Evolutionary conservation across 2,797 vertebrate genomes (phyloP).

Genomic region (Catostomus latipinnis): DNA sequence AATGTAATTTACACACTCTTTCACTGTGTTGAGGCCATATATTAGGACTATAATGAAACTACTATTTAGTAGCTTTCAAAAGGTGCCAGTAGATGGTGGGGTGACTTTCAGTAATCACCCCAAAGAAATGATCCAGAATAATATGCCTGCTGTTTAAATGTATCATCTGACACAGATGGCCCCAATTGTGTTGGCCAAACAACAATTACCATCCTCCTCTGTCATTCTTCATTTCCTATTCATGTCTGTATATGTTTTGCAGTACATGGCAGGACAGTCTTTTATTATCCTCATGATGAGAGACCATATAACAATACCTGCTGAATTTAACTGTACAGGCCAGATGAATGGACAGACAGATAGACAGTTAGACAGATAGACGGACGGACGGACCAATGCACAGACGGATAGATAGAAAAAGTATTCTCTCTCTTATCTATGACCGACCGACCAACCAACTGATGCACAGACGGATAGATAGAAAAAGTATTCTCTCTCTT

Average conservation of each 20-base stretch:
- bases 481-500: no score
- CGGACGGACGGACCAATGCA: neutral
- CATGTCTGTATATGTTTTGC: conserved; percentile 22
- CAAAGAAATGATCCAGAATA: conserved; percentile 45
- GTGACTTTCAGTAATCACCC: conserved; percentile 38
- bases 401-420: neutral
- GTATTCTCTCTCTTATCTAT: no score
- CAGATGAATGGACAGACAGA: neutral
- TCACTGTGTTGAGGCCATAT: neutral
- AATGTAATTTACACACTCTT: neutral
- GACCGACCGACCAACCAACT: no score
- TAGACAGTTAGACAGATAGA: neutral
- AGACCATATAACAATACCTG: neutral
- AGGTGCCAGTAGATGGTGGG: conserved; percentile 6
- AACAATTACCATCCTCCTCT: conserved; percentile 39
- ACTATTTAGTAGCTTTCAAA: conserved; percentile 27
- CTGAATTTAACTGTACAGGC: neutral
- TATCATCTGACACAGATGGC: conserved; percentile 44
- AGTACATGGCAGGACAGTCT: conserved; percentile 5
- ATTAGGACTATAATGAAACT: conserved; percentile 10
- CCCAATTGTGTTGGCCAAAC: conserved; percentile 40
- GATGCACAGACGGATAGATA: neutral
- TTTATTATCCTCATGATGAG: neutral
- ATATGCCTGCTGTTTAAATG: conserved; percentile 33
- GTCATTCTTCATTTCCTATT: neutral